Percentiles rank a stretch among this genome's conserved stretches.
phyloP scores from a whole-genome alignment of 2,888 invertebrate species.

The Leptopilina syphax region DNA sequence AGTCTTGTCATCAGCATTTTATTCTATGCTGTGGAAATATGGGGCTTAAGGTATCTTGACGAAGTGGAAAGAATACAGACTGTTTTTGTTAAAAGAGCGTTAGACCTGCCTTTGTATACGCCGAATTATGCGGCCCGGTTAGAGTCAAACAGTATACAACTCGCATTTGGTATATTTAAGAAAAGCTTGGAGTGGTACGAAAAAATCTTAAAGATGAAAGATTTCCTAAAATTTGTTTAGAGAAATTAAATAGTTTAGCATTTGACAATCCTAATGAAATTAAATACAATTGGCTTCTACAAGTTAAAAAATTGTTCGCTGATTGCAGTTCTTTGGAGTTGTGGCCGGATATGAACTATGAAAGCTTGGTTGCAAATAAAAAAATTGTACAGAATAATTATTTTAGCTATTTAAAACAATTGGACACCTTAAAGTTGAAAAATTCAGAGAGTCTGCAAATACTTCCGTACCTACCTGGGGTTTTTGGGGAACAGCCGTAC shows the following conservation, averaged over 20 bases:
- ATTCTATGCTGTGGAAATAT: not conserved
- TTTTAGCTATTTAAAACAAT: not conserved
- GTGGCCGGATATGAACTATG: not conserved
- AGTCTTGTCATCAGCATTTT: not conserved
- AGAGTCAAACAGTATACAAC: not conserved
- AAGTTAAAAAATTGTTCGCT: not conserved
- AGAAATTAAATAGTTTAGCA: not conserved
- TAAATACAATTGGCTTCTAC: not conserved
- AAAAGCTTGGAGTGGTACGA: not conserved
- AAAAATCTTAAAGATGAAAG: not conserved
- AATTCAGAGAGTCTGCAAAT: not conserved
- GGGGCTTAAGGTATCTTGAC: not conserved
- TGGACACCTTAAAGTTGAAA: not conserved
- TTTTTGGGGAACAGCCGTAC: not conserved
- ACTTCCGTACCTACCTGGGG: not conserved
- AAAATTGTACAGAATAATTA: not conserved
- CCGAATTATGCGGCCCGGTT: not conserved
- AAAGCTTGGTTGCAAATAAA: not conserved
- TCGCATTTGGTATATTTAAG: not conserved
- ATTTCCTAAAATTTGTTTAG: not conserved
- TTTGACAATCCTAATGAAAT: not conserved
- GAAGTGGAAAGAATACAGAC: slow-evolving; percentile 8
- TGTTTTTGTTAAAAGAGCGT: not conserved
- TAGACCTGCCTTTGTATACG: not conserved
- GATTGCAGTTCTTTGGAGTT: not conserved